Conservation (phyloP, 2,888 invertebrate species). For the Ypsolopha scabrella region DNA sequence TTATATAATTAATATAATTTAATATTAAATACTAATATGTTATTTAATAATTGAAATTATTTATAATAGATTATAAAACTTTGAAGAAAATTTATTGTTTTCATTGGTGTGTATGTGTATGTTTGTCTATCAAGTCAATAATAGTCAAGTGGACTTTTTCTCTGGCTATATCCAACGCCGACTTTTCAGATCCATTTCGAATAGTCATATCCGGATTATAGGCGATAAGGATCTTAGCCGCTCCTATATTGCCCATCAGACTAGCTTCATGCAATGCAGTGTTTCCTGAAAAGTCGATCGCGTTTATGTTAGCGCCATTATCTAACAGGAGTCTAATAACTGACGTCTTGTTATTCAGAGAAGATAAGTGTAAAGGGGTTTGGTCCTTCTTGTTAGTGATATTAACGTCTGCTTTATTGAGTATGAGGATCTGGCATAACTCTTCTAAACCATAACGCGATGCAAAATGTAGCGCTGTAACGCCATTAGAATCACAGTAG, state of each 20-base stretch:
- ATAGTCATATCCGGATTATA: constrained; percentile 70
- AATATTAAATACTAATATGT: too few species aligned
- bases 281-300: constrained; percentile 60
- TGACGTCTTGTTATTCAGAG: constrained; percentile 58
- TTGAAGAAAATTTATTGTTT: too few species aligned
- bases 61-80: too few species aligned
- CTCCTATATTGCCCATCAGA: constrained; percentile 68
- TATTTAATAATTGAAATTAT: too few species aligned
- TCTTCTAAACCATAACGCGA: constrained; percentile 71
- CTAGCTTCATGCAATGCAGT: constrained; percentile 75
- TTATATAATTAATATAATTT: too few species aligned
- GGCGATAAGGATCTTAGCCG: constrained; percentile 72
- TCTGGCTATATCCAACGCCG: constrained; percentile 72
- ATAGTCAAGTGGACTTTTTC: constrained; percentile 69
- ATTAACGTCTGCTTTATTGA: constrained; percentile 73
- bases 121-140: constrained; percentile 60
- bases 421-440: constrained; percentile 70
- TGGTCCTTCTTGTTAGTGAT: constrained; percentile 67
- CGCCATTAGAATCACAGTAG: constrained; percentile 73
- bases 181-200: constrained; percentile 71
- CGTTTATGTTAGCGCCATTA: constrained; percentile 65
- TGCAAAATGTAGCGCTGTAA: constrained; percentile 76
- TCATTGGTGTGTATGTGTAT: constrained; percentile 13
- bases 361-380: constrained; percentile 77
- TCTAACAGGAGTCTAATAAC: constrained; percentile 61